Base-by-base conservation (phyloP, 2,888 invertebrate species). In the Strigamia maritima region DNA sequence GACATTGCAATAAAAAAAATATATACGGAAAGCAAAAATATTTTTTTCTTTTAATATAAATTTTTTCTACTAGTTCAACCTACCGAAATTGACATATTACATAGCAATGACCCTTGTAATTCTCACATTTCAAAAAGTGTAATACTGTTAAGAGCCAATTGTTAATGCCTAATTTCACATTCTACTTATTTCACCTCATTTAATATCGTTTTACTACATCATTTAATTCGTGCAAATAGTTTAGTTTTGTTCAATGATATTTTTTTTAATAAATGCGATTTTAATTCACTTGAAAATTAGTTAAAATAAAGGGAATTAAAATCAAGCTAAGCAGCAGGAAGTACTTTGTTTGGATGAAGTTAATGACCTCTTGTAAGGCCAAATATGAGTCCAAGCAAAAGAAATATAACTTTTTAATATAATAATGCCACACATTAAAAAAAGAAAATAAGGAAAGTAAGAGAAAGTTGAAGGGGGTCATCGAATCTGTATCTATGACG, bases 401-500 rank as follows among this genome's bases (percentile, higher is more conserved):
- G 14, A 6, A 49, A 49, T 49, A 49, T 49, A 7, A 49, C 3
- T 10, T 44, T 44, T 10, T 44, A 26, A 26, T 26, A 65, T 26
- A 65, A 24, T 65, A 28, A 24, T 65, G 26, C 6, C 65, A 26
- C 28, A 26, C 26, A 10, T 1, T 65, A 28, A 65, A 10, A 26
- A 65, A 22, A 7, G 22, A 26, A 6, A 26, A 8, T 65, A 28
- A 65, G 65, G 65, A 65, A 65, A 65, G 65, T 65, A 65, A 65
- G 26, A 26, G 26, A 26, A 65, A 65, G 26, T 24, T 65, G 8
- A 26, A 65, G 24, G 14, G 26, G 65, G 65, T 65, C 65, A 65
- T 65, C 65, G 65, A 65, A 65, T 65, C 26, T 65, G 26, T 28
- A 65, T 65, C 65, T 65, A 8, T 26, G 24, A 65, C 65, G 65